Base-by-base conservation (phyloP, 2,113 vertebrate genomes). In the Myrmecophaga tridactyla region DNA sequence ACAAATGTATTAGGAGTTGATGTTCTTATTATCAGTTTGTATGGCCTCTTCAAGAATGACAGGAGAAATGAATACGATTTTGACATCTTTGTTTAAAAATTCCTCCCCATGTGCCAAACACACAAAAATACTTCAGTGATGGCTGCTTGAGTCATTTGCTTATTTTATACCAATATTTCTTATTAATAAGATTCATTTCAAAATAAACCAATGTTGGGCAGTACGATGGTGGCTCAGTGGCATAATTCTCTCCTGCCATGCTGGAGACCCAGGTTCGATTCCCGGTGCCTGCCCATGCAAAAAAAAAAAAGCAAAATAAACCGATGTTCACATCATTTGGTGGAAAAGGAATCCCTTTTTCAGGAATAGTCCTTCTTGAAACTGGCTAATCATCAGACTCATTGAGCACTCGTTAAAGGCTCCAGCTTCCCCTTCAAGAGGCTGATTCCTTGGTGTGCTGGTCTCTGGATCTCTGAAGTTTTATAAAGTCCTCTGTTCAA, bases 81-180 rank as follows among this genome's bases (percentile, higher is more conserved):
- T 87, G 81, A 29, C 27, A 63, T 63, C 82, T 87, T 90, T 8
- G 1, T 60, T 65, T 86, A 82, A 69, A 86, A 90, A 92, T 92
- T 46, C 86, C 25, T 94, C 25, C 63, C 20, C n/a, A 27, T 31
- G 84, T 80, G 77, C 72, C 48, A 60, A 67, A 43, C 67, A 51
- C 34, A 62, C 13, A 36, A 67, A 85, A 75, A 48, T 34, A 69
- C 11, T 58, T 58, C 10, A 39, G 7, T 0, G 11, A 78, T 41
- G 29, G n/a, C 11, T 77, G 53, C 53, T 83, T 84, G 62, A 88
- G 53, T 92, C 15, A 15, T 58, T 72, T 86, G 29, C 53, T 82
- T 51, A 46, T 53, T 72, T 76, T 60, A 13, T 56, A 12, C 23
- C 36, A 41, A 72, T 34, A 82, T 72, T 65, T 77, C n/a, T n/a